Percentiles rank a stretch among this genome's conserved stretches.
Conservation (phyloP, 2,113 vertebrate genomes). For the Phoenicopterus ruber region DNA sequence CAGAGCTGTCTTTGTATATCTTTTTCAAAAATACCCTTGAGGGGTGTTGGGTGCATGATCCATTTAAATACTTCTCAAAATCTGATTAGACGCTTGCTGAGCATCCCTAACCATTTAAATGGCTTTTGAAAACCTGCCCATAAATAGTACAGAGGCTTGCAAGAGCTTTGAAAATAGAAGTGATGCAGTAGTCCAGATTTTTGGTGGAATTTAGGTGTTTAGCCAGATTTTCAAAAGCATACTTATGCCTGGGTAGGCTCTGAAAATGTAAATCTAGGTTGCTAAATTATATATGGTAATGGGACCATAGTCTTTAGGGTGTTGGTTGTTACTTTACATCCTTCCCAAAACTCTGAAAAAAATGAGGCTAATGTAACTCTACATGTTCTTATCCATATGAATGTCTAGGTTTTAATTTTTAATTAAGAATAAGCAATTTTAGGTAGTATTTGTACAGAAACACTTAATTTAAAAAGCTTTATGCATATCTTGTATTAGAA, state of each 20-base stretch:
- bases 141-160: neutral
- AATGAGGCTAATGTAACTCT: neutral
- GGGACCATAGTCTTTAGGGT: neutral
- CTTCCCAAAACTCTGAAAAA: neutral
- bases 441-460: neutral
- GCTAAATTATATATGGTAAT: neutral
- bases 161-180: neutral
- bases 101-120: neutral
- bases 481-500: neutral
- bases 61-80: neutral
- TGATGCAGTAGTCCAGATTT: neutral
- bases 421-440: neutral
- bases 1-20: neutral
- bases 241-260: accelerated
- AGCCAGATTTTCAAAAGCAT: neutral
- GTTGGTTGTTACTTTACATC: neutral
- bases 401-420: neutral
- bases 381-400: neutral
- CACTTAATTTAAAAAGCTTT: neutral
- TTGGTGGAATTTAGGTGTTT: neutral
- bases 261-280: neutral
- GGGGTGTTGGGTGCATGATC: neutral
- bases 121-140: neutral
- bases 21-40: neutral
- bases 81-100: neutral